Evolutionary conservation across 2,113 vertebrate species (phyloP).

Genomic region (Riparia riparia): DNA sequence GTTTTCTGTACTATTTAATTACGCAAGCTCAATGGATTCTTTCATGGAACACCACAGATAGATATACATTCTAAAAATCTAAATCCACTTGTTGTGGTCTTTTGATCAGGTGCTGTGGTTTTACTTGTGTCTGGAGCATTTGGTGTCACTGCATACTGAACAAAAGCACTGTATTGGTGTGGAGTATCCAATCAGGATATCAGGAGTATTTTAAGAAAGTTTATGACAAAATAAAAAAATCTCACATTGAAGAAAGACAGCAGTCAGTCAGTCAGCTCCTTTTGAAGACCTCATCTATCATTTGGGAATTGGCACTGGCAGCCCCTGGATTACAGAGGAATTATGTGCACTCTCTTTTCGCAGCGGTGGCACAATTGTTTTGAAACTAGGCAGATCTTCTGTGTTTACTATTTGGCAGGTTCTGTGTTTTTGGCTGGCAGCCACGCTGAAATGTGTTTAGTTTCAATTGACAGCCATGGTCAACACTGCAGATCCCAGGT

Average conservation of each 20-base stretch:
- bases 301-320: background rate
- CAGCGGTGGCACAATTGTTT: conserved; percentile 61
- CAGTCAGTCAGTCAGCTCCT: background rate
- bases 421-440: conserved; percentile 77
- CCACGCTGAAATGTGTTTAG: conserved; percentile 78
- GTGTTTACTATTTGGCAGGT: conserved; percentile 80
- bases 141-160: background rate
- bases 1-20: background rate
- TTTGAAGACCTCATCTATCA: background rate
- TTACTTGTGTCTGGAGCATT: background rate
- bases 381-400: conserved; percentile 77
- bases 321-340: conserved; percentile 2
- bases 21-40: background rate
- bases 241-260: background rate
- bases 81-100: background rate
- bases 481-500: conserved; percentile 77
- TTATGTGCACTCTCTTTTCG: background rate
- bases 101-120: background rate
- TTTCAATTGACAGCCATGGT: conserved; percentile 76
- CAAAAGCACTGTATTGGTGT: background rate
- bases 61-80: background rate
- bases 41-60: background rate
- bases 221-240: background rate
- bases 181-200: too few relatives aligned
- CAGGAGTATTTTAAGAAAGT: background rate